phyloP scores from a whole-genome alignment of 1,140 invertebrate genomes.

The Mercenaria mercenaria region DNA sequence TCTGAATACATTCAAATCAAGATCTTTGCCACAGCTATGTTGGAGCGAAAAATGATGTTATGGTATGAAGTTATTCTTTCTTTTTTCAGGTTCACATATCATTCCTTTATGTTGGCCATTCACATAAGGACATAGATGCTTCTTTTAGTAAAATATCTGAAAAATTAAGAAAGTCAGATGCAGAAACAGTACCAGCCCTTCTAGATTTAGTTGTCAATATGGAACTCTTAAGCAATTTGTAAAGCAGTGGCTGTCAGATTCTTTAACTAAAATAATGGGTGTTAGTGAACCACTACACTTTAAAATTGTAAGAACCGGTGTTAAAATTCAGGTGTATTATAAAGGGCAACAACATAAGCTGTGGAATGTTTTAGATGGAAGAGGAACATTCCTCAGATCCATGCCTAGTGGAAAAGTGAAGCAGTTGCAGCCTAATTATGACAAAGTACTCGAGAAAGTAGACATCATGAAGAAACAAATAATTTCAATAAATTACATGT shows the following conservation, averaged over 20 bases:
- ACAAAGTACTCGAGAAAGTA: not conserved
- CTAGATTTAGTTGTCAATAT: not conserved
- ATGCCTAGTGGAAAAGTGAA: not conserved
- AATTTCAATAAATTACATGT: too few relatives aligned
- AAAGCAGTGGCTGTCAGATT: not conserved
- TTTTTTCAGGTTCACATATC: constrained; percentile 12
- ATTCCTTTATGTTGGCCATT: constrained; percentile 14
- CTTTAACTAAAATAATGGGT: not conserved
- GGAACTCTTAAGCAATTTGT: not conserved
- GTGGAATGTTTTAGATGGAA: not conserved
- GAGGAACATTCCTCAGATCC: not conserved
- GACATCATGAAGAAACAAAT: too few relatives aligned
- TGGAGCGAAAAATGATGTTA: too few relatives aligned
- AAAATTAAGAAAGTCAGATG: not conserved
- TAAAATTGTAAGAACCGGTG: not conserved
- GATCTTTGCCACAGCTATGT: too few relatives aligned
- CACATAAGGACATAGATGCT: constrained; percentile 24
- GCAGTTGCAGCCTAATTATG: not conserved
- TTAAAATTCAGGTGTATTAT: not conserved
- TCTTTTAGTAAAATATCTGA: not conserved
- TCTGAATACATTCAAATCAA: too few relatives aligned
- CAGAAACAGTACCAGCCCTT: constrained; percentile 12
- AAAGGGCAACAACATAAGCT: not conserved
- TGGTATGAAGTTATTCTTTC: too few relatives aligned
- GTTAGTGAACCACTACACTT: not conserved